Conservation (phyloP, 92 coral and sea anemone species). For the Epizoanthus fatuus region DNA sequence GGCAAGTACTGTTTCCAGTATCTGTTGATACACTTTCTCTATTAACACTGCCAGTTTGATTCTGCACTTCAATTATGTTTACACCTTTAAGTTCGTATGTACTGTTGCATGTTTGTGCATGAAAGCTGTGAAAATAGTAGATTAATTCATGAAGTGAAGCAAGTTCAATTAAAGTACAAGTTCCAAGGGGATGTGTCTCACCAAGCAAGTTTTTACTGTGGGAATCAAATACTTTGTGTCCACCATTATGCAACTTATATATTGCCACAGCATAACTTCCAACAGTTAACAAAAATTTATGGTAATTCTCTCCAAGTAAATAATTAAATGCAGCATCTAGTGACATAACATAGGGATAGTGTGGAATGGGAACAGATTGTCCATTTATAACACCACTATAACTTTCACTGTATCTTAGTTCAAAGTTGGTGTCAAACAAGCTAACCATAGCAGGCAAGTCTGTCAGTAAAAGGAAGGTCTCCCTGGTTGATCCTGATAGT, state of each 20-base stretch:
- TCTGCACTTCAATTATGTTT: conserved; percentile 19
- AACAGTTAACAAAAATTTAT: conserved; percentile 11
- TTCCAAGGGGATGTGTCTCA: conserved; percentile 35
- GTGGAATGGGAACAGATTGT: background rate
- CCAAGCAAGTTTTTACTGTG: conserved; percentile 26
- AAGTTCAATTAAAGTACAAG: conserved; percentile 43
- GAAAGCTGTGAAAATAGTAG: conserved; percentile 6
- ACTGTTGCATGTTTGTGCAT: conserved; percentile 21
- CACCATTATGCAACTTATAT: conserved; percentile 24
- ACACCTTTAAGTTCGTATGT: conserved; percentile 11
- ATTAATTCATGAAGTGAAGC: conserved; percentile 1
- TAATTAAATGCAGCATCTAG: conserved; percentile 4
- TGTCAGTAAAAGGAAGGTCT: conserved; percentile 33
- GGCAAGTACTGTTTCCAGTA: too few relatives aligned
- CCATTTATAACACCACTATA: conserved; percentile 10
- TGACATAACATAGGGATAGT: background rate
- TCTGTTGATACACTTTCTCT: too few relatives aligned
- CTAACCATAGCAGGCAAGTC: conserved; percentile 26
- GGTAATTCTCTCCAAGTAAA: background rate
- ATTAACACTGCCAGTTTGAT: background rate
- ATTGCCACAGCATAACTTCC: conserved; percentile 24
- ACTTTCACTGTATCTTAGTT: conserved; percentile 3
- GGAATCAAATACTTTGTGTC: conserved; percentile 27
- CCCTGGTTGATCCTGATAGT: conserved; percentile 31
- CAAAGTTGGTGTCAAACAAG: conserved; percentile 13